Conservation (phyloP, 1,140 invertebrate genomes). For the Drosophila ogumai region DNA sequence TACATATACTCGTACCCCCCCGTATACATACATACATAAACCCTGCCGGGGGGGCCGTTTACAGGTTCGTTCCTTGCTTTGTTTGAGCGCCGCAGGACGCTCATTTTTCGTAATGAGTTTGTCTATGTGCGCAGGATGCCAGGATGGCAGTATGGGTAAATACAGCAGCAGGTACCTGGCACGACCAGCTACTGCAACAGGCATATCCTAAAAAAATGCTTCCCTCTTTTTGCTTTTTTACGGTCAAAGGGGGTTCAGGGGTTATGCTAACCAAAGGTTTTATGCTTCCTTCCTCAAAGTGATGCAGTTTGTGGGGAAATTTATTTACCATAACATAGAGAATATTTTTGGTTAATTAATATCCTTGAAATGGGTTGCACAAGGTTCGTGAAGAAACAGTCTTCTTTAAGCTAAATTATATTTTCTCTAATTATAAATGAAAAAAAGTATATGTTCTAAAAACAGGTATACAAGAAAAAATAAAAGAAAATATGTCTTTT, state of each 20-base stretch:
- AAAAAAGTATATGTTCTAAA: too few relatives aligned
- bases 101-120: slow-evolving; percentile 83
- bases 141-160: slow-evolving; percentile 18
- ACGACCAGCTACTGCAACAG: slow-evolving; percentile 5
- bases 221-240: slow-evolving; percentile 9
- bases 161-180: slow-evolving; percentile 14
- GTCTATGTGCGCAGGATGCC: slow-evolving; percentile 53
- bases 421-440: too few relatives aligned
- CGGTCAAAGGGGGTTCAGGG: neutral
- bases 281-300: neutral
- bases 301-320: neutral
- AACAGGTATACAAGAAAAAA: too few relatives aligned
- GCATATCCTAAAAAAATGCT: slow-evolving; percentile 12
- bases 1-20: slow-evolving; percentile 19
- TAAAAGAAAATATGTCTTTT: too few relatives aligned
- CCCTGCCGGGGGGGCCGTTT: slow-evolving; percentile 32
- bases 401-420: too few relatives aligned
- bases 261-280: neutral
- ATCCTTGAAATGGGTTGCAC: neutral
- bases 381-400: neutral
- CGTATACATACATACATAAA: slow-evolving; percentile 39
- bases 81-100: slow-evolving; percentile 81
- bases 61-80: slow-evolving; percentile 67
- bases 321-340: neutral
- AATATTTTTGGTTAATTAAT: neutral